Percentiles rank a stretch among this genome's conserved stretches.
Evolutionary conservation across 30 jellyfish, hydroid and myxozoan species (phyloP).

Genomic region (Sanderia malayensis): DNA sequence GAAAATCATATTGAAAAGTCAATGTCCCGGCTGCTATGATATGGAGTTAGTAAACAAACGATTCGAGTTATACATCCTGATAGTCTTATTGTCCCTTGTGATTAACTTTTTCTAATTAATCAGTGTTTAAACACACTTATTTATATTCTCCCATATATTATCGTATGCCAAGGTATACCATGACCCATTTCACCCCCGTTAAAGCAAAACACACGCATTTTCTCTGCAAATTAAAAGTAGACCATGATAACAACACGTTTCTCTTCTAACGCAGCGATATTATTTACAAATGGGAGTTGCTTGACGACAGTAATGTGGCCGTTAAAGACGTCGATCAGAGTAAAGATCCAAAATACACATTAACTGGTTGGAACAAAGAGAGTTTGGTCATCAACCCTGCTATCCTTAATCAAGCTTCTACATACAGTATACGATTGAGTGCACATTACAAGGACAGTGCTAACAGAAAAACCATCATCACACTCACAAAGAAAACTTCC

Average conservation of each 20-base stretch:
- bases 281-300: constrained; percentile 34
- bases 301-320: background rate
- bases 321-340: background rate
- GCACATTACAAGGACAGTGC: constrained; percentile 21
- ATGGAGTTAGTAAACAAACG: constrained; percentile 35
- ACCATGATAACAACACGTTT: too few relatives aligned
- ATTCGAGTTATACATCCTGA: too few relatives aligned
- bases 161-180: too few relatives aligned
- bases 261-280: constrained; percentile 20
- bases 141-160: too few relatives aligned
- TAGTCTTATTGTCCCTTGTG: too few relatives aligned
- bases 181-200: too few relatives aligned
- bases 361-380: constrained; percentile 53
- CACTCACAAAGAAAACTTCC: constrained; percentile 31
- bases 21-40: constrained; percentile 50
- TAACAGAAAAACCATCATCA: constrained; percentile 9
- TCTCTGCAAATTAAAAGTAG: too few relatives aligned
- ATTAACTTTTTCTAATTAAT: too few relatives aligned
- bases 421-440: constrained; percentile 17
- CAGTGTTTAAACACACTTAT: too few relatives aligned
- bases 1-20: constrained; percentile 36
- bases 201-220: too few relatives aligned
- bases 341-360: constrained; percentile 6
- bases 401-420: constrained; percentile 11
- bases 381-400: constrained; percentile 60